These are phyloP conservation scores for Megaceryle torquata DNA, from an alignment of 2,113 vertebrate species.

Conservation along the genomic window DNA sequence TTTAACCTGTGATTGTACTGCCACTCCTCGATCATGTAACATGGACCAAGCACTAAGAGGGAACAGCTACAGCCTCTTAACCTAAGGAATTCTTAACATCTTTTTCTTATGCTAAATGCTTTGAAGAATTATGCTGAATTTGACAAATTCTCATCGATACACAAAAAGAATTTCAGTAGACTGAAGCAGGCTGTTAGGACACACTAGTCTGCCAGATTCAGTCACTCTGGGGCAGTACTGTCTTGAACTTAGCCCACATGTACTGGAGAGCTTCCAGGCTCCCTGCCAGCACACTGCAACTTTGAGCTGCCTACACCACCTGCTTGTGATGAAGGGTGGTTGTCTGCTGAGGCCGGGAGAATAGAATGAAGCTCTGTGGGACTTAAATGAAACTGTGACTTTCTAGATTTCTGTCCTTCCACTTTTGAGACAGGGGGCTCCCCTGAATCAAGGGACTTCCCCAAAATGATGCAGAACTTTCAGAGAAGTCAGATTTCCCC, in stretches of 20 bases:
- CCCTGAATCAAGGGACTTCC: neutral
- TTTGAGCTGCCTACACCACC: neutral
- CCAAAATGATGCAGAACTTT: neutral
- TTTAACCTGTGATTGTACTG: neutral
- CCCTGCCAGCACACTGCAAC: neutral
- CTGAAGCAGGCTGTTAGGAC: neutral
- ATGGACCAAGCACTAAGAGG: neutral
- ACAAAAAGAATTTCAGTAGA: neutral
- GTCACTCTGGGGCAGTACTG: neutral
- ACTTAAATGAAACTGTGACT: neutral
- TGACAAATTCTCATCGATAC: neutral
- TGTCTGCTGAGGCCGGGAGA: neutral
- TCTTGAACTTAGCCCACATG: neutral
- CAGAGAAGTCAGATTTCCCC: neutral
- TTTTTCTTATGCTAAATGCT: neutral
- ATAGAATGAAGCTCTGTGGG: neutral
- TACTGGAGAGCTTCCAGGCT: neutral
- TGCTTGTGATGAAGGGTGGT: neutral
- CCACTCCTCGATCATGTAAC: neutral
- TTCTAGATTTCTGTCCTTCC: neutral
- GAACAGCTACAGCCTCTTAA: neutral
- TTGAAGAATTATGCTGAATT: neutral
- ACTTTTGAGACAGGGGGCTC: neutral
- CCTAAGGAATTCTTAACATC: neutral
- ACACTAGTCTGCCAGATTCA: neutral